These are phyloP conservation scores for Mesembrinibis cayennensis DNA, from an alignment of 2,113 vertebrate genomes.

Conservation along the genomic window DNA sequence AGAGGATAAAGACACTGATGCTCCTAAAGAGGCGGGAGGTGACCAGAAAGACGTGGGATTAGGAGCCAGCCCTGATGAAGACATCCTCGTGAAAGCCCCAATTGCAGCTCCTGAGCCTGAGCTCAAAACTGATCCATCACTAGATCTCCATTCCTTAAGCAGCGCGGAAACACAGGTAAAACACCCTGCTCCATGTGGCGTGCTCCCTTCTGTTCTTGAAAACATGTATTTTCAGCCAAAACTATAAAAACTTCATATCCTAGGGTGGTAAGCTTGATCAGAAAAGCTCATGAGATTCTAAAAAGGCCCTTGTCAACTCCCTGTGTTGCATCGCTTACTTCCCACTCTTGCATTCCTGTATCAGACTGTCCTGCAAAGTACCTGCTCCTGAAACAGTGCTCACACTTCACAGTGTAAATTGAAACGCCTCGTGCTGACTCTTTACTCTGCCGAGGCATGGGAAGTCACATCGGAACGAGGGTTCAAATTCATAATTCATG, in stretches of 20 bases:
- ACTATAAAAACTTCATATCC: background rate
- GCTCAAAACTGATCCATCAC: conserved; percentile 86
- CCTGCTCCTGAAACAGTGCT: background rate
- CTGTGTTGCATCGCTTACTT: background rate
- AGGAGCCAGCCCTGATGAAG: conserved; percentile 72
- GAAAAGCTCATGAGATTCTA: background rate
- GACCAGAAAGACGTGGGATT: conserved; percentile 67
- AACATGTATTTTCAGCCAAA: background rate
- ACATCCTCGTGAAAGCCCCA: conserved; percentile 87
- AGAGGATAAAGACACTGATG: conserved; percentile 74
- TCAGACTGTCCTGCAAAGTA: background rate
- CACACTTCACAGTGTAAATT: background rate
- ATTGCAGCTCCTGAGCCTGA: conserved; percentile 96
- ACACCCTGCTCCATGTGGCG: accelerated
- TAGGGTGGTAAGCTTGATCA: background rate
- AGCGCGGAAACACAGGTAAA: conserved; percentile 93
- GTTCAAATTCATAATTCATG: background rate
- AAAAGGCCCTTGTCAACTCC: background rate
- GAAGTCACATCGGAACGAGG: background rate
- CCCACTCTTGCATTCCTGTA: background rate
- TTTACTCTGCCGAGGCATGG: background rate
- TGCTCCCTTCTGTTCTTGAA: background rate
- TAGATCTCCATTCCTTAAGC: conserved; percentile 93
- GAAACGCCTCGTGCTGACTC: accelerated
- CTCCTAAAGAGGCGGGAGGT: conserved; percentile 58